phyloP scores from a whole-genome alignment of 2,888 invertebrate genomes.

The Aleiodes testaceus region DNA sequence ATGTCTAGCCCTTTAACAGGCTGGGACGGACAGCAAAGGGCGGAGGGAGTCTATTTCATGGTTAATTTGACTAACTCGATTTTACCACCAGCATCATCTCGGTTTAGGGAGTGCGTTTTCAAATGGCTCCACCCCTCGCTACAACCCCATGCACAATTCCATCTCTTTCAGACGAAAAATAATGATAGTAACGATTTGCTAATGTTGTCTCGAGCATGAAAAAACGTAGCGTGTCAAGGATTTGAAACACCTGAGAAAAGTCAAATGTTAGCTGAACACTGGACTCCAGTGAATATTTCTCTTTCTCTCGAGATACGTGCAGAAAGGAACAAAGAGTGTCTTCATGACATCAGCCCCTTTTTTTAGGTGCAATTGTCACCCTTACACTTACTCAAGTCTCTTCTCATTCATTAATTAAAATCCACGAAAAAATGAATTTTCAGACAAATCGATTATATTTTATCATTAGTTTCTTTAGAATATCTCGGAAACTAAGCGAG shows the following conservation, averaged over 20 bases:
- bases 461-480: too few species aligned
- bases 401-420: conserved; percentile 17
- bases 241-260: conserved; percentile 57
- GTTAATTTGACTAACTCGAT: conserved; percentile 73
- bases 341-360: conserved; percentile 47
- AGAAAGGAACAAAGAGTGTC: conserved; percentile 66
- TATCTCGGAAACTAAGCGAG: too few species aligned
- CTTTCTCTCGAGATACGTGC: conserved; percentile 55
- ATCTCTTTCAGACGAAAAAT: background rate
- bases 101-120: conserved; percentile 4
- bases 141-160: conserved; percentile 18
- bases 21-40: conserved; percentile 62
- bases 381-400: conserved; percentile 30
- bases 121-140: conserved; percentile 8
- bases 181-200: background rate
- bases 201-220: background rate
- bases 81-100: conserved; percentile 59
- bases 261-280: conserved; percentile 72
- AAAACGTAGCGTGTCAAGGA: conserved; percentile 11
- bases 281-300: conserved; percentile 68
- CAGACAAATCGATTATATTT: too few species aligned
- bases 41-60: conserved; percentile 74
- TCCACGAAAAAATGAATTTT: conserved; percentile 18
- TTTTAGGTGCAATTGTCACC: conserved; percentile 36
- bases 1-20: conserved; percentile 25